phyloP scores from a whole-genome alignment of 2,113 vertebrate species.

The Mixornis gularis region DNA sequence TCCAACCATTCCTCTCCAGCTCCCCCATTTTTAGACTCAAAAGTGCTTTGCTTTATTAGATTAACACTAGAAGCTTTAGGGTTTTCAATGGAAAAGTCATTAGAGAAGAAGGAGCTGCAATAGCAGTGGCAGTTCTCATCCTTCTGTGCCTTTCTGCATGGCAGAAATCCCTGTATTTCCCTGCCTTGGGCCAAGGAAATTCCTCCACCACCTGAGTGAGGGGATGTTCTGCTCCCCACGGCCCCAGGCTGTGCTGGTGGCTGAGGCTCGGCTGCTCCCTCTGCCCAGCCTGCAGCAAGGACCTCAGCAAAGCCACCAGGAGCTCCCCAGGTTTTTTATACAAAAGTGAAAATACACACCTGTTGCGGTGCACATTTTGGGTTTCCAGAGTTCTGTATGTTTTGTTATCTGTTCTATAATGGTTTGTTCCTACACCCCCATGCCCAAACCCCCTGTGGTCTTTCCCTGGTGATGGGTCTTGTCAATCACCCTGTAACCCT shows the following conservation, averaged over 20 bases:
- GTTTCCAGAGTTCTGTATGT: too few species aligned
- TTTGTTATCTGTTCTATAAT: too few species aligned
- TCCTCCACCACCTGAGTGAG: too few species aligned
- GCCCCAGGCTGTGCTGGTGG: neutral
- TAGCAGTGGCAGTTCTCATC: neutral
- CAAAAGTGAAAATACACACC: neutral
- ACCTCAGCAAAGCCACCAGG: neutral
- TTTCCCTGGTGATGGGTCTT: too few species aligned
- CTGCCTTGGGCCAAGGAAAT: neutral
- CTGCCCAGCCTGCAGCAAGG: neutral
- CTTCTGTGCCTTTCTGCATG: neutral
- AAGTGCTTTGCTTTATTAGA: neutral
- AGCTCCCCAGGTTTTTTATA: neutral
- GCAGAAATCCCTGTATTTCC: neutral
- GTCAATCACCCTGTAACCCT: too few species aligned
- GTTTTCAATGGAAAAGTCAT: neutral
- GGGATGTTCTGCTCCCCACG: rapidly evolving
- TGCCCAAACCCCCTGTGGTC: too few species aligned
- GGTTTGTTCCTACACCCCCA: too few species aligned
- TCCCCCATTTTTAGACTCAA: neutral
- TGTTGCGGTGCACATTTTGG: too few species aligned
- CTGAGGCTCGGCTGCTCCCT: neutral
- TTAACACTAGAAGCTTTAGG: neutral
- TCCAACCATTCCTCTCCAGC: neutral
- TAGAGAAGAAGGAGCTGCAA: neutral